Conservation (phyloP, 2,113 vertebrate species). For the Polyodon spathula region DNA sequence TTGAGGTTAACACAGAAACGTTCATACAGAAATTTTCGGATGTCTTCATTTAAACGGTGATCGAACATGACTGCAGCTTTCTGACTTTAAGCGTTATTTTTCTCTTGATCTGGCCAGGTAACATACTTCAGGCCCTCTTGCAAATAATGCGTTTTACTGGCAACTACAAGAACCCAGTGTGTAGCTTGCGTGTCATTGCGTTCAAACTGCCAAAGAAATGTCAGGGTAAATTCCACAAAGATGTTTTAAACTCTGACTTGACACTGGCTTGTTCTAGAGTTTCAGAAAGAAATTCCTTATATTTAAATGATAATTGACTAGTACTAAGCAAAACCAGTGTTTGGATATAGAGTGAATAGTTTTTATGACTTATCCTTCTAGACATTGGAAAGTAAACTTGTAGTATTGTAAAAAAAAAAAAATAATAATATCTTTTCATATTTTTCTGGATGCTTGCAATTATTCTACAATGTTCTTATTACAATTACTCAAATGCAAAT, state of each 20-base stretch:
- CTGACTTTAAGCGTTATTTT: conserved; percentile 19
- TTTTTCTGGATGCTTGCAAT: too few relatives aligned
- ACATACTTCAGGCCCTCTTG: conserved; percentile 11
- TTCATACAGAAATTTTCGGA: conserved; percentile 6
- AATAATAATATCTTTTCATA: too few relatives aligned
- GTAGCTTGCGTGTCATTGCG: conserved; percentile 20
- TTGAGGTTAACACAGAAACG: not conserved
- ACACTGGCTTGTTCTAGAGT: conserved; percentile 36
- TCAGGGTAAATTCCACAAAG: conserved; percentile 40
- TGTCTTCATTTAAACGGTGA: conserved; percentile 15
- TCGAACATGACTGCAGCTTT: conserved; percentile 15
- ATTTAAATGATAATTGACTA: conserved; percentile 17
- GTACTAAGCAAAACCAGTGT: conserved; percentile 21
- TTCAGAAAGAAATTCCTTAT: conserved; percentile 36
- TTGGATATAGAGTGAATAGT: too few relatives aligned
- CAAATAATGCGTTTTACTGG: conserved; percentile 15
- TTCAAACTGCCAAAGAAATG: conserved; percentile 40
- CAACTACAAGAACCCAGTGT: conserved; percentile 25
- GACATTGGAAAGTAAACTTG: too few relatives aligned
- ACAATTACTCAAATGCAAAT: too few relatives aligned
- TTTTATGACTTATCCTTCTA: too few relatives aligned
- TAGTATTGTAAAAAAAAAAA: too few relatives aligned
- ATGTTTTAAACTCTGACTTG: conserved; percentile 28
- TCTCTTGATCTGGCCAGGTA: conserved; percentile 31
- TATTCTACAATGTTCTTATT: too few relatives aligned